Evolutionary conservation across 2,113 vertebrate genomes (phyloP).

Genomic region (Rissa tridactyla): DNA sequence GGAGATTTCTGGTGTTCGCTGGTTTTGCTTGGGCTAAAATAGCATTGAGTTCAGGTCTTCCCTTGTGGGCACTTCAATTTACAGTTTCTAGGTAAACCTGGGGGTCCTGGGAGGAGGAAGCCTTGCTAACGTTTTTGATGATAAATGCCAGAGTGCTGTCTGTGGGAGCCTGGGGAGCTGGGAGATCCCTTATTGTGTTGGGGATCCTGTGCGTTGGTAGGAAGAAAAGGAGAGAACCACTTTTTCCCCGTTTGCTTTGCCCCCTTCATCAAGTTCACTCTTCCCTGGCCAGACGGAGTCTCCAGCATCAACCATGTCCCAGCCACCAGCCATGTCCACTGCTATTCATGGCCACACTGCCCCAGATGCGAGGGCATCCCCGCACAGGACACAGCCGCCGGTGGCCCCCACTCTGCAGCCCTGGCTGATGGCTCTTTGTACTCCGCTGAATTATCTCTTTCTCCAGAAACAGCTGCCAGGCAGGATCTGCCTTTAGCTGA

Average conservation of each 20-base stretch:
- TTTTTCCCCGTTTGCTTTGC: neutral
- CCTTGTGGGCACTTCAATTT: neutral
- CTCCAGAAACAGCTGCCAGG: neutral
- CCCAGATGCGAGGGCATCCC: neutral
- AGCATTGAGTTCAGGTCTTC: neutral
- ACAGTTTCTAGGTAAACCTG: neutral
- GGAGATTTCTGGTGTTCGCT: neutral
- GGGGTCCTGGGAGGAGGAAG: neutral
- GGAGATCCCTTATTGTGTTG: neutral
- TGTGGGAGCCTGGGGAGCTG: neutral
- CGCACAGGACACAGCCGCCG: neutral
- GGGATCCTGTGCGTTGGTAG: rapidly evolving
- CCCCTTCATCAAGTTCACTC: neutral
- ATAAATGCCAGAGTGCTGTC: neutral
- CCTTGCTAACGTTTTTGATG: neutral
- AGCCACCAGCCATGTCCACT: neutral
- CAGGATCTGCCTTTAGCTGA: neutral
- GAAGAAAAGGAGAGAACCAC: neutral
- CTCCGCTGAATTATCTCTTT: neutral
- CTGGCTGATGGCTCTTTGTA: neutral
- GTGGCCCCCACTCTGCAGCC: neutral
- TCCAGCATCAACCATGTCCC: rapidly evolving
- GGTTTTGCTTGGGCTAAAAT: neutral
- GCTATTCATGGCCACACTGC: neutral
- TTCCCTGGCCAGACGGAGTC: neutral